Base-by-base conservation (phyloP, 1,140 invertebrate species). In the Drusus annulatus region DNA sequence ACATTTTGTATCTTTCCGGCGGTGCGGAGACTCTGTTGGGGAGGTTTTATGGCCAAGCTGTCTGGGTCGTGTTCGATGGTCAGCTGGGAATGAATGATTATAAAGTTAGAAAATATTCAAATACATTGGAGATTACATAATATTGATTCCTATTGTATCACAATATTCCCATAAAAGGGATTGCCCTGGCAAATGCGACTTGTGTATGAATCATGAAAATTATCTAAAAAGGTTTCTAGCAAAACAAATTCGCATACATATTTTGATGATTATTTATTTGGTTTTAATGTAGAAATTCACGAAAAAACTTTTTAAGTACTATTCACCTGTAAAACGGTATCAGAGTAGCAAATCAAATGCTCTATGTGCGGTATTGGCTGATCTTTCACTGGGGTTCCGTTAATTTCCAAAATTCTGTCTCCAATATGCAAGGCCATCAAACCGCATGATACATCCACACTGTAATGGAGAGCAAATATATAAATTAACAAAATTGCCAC, bases 361-460 rank as follows among this genome's bases (percentile, higher is more conserved):
- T 97, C 94, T 65, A 96, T 93, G 77, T 93, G 94, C 81, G 95
- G 93, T 58, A 95, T 90, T 0, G 94, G 92, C 76, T 94, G 93
- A 86, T 96, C 94, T 85, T 93, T 94, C 0, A 97, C 94, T 3
- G 96, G 95, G 0, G 95, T 93, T 0, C 97, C 97, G 91, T 98
- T 98, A 16, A 98, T 95, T 91, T 98, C 97, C 65, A 98, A 89
- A 79, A 98, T 97, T 86, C 93, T 91, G 88, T 98, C 97, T 19
- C 97, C 97, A 83, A 98, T 94, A 86, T 96, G 96, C 51, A 97
- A 90, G 15, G 95, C 94, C 91, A 96, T 94, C 19, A 96, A 88
- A 83, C 95, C 95, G 84, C 93, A 93, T 83, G 94, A 94, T 71
- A 95, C 92, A 85, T 97, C 95, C 83, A 97, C 91, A 85, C 96